A percentile compares a stretch with the other conserved stretches of the same genome.
phyloP scores from a whole-genome alignment of 2,797 vertebrate species.

The Smutsia temminckii region DNA sequence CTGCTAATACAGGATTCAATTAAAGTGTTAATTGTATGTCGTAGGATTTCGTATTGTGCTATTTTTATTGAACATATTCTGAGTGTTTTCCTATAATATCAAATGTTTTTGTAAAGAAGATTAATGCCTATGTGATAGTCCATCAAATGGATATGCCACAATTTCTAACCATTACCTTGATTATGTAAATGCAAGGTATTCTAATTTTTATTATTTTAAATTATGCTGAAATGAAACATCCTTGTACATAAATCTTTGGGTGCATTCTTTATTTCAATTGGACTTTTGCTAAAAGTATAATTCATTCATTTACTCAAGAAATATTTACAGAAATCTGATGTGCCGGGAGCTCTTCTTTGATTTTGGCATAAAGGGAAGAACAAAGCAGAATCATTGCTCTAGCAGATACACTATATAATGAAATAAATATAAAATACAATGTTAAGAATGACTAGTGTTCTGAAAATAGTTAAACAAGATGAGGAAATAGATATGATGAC shows the following conservation, averaged over 20 bases:
- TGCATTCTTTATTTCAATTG: background rate
- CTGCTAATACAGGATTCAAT: background rate
- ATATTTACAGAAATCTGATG: background rate
- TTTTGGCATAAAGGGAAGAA: background rate
- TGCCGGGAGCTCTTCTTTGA: background rate
- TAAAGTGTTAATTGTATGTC: background rate
- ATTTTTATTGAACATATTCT: background rate
- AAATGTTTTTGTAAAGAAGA: background rate
- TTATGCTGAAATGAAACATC: background rate
- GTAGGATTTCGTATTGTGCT: background rate
- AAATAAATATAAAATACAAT: background rate
- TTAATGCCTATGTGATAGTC: slow-evolving; percentile 1
- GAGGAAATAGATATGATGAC: background rate
- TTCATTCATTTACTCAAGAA: slow-evolving; percentile 38
- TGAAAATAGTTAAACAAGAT: background rate
- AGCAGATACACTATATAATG: background rate
- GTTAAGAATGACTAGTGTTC: background rate
- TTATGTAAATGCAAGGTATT: background rate
- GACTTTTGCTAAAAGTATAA: background rate
- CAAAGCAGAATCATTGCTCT: background rate
- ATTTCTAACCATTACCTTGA: background rate
- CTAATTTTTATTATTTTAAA: background rate
- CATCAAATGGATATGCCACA: background rate
- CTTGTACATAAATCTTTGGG: background rate
- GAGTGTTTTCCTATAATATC: background rate